Evolutionary conservation across 1,140 invertebrate species (phyloP), one percentile per base, ranked within the genome.

Genomic region (Mya arenaria): DNA sequence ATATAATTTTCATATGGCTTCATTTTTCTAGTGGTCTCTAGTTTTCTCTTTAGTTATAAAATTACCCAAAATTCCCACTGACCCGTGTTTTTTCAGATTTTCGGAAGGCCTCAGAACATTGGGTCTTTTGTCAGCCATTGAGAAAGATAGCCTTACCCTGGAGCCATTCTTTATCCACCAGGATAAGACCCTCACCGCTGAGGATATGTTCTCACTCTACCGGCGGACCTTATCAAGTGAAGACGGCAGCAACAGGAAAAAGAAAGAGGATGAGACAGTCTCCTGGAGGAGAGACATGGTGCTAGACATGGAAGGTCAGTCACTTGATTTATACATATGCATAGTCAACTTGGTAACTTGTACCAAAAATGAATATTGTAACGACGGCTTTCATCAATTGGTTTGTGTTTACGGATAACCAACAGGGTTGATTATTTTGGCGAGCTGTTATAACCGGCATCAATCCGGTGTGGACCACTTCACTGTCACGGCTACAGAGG

Each of bases 71-170:
- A 65, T 65, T 65, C 25, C 30, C 62, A 65, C 62, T 65, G 62
- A 65, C 34, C 62, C n/a, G n/a, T n/a, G n/a, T 65, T 32, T 65
- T 65, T 65, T 65, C n/a, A 65, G 62, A 65, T 65, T 65, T 36
- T 65, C 28, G 25, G 62, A 65, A 65, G 62, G 62, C 34, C 62
- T 65, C 34, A 32, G 62, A 65, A 65, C 62, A 65, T 10, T 65
- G 62, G 34, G 62, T 65, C 62, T 65, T 65, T 65, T 65, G 62
- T 65, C 62, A 32, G 62, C 28, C 34, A 13, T 65, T 65, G n/a
- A 65, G 62, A 36, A 65, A 65, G 5, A 65, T 36, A 65, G 62
- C 62, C 25, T 32, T 36, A 65, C 62, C 62, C 25, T 65, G 62
- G 34, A 65, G 62, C 62, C 62, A 30, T 65, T 65, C 62, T 65